Evolutionary conservation across 2,113 vertebrate species (phyloP).

Genomic region (Poeciliopsis occidentalis): DNA sequence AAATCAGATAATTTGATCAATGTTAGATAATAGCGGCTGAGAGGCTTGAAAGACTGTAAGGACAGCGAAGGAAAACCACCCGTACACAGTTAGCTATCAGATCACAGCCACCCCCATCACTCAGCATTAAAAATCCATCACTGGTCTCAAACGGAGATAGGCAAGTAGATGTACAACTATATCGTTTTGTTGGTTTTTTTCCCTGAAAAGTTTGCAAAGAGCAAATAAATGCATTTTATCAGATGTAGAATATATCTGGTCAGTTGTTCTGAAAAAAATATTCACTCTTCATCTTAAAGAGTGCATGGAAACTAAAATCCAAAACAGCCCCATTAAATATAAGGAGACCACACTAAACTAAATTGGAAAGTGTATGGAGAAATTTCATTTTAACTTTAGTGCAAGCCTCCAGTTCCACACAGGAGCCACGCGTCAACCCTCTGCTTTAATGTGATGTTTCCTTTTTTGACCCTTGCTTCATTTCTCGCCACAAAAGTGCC

Average conservation of each 20-base stretch:
- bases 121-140: too few species aligned
- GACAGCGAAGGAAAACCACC: too few species aligned
- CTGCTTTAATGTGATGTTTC: not conserved
- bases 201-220: not conserved
- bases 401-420: not conserved
- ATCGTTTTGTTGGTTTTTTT: too few species aligned
- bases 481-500: conserved; percentile 9
- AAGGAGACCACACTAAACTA: not conserved
- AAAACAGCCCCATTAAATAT: not conserved
- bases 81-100: too few species aligned
- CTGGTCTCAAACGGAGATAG: too few species aligned
- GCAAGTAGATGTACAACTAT: not conserved
- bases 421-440: not conserved
- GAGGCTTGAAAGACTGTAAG: too few species aligned
- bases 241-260: not conserved
- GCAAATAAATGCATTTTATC: not conserved
- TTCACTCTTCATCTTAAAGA: not conserved
- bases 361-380: not conserved
- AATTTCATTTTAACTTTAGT: not conserved
- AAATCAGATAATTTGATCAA: too few species aligned
- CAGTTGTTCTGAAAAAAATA: not conserved
- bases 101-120: too few species aligned
- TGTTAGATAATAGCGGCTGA: too few species aligned
- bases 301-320: not conserved
- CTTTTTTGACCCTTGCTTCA: not conserved